Conservation (phyloP, 2,888 invertebrate species). For the Heliconius hortense region DNA sequence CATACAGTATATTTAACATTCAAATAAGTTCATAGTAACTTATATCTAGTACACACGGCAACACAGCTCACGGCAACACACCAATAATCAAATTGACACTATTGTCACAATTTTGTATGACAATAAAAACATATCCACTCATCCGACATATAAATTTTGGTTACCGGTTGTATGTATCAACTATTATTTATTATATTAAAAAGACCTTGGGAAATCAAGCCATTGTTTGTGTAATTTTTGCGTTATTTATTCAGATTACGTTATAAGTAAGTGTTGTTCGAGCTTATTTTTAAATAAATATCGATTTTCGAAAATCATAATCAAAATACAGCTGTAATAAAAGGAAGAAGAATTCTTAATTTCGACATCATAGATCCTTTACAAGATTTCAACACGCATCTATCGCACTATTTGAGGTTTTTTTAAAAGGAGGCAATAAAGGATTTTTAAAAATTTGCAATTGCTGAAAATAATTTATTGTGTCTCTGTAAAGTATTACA, state of each 20-base stretch:
- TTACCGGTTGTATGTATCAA: conserved; percentile 42
- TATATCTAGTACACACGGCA: conserved; percentile 46
- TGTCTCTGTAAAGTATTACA: too few relatives aligned
- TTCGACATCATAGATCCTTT: background rate
- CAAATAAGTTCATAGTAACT: conserved; percentile 62
- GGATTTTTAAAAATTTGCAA: too few relatives aligned
- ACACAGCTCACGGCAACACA: conserved; percentile 55
- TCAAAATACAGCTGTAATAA: background rate
- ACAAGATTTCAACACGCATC: background rate
- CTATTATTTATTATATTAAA: conserved; percentile 40
- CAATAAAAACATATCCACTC: conserved; percentile 30
- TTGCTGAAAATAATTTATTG: too few relatives aligned
- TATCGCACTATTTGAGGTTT: background rate
- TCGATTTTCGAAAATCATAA: too few relatives aligned
- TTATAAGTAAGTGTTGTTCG: background rate
- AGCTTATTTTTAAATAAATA: too few relatives aligned
- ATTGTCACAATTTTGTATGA: conserved; percentile 41
- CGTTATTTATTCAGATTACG: background rate
- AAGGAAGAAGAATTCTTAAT: background rate
- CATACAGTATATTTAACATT: conserved; percentile 76
- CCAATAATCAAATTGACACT: conserved; percentile 61
- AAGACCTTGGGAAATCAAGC: conserved; percentile 35
- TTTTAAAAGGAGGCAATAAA: too few relatives aligned
- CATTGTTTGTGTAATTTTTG: conserved; percentile 9
- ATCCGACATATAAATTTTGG: conserved; percentile 39